phyloP scores from a whole-genome alignment of 2,888 invertebrate genomes.

The Cetonia aurata region DNA sequence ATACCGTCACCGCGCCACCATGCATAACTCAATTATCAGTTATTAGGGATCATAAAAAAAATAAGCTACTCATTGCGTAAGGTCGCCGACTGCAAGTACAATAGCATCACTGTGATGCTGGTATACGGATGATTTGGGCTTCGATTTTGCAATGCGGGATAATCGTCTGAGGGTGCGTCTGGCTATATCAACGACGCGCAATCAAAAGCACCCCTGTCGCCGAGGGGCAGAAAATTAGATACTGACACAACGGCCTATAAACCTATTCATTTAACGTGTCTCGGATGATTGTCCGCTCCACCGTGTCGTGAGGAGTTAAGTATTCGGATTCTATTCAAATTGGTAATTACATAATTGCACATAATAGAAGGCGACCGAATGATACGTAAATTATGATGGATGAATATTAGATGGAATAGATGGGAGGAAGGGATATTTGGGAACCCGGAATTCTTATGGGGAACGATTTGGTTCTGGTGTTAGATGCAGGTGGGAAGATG shows the following conservation, averaged over 20 bases:
- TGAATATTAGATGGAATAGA: conserved; percentile 1
- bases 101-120: conserved; percentile 13
- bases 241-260: neutral
- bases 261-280: conserved; percentile 20
- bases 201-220: conserved; percentile 13
- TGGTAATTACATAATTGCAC: conserved; percentile 33
- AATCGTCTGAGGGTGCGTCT: neutral
- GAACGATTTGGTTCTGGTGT: no score
- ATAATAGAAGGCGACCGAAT: conserved; percentile 10
- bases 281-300: neutral
- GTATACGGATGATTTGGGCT: neutral
- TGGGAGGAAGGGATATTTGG: no score
- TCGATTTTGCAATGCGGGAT: conserved; percentile 37
- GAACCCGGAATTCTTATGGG: no score
- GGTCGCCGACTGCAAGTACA: conserved; percentile 21
- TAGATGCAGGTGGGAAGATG: no score
- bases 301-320: neutral
- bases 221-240: conserved; percentile 18
- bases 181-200: no score
- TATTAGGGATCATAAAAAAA: conserved; percentile 29
- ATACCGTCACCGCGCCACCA: conserved; percentile 1
- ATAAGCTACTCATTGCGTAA: conserved; percentile 33
- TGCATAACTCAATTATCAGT: conserved; percentile 25
- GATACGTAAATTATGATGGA: conserved; percentile 17
- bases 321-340: conserved; percentile 35